A percentile compares a stretch with the other conserved stretches of the same genome.
Evolutionary conservation across 1,140 invertebrate genomes (phyloP).

Genomic region (Drosophila nikananu): DNA sequence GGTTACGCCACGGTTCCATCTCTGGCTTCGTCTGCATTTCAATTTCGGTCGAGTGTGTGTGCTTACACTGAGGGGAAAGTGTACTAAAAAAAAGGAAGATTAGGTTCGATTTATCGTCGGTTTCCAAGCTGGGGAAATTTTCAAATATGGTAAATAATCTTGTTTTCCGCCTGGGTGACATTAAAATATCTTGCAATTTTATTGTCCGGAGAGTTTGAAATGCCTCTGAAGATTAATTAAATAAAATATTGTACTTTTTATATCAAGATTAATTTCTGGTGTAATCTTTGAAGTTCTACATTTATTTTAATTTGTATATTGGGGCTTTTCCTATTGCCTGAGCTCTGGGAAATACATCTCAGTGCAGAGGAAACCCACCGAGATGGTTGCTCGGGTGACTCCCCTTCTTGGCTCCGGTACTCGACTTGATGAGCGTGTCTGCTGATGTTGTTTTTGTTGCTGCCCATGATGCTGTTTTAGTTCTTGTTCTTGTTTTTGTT

Average conservation of each 20-base stretch:
- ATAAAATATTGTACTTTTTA: background rate
- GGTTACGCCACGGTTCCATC: slow-evolving; percentile 45
- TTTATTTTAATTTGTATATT: no score
- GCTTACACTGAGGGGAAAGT: slow-evolving; percentile 16
- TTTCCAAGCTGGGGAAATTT: background rate
- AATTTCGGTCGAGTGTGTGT: slow-evolving; percentile 66
- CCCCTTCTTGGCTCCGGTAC: slow-evolving; percentile 49
- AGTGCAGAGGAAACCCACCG: slow-evolving; percentile 24
- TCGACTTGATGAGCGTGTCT: slow-evolving; percentile 65
- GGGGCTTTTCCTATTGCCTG: background rate
- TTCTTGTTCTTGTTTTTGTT: slow-evolving; percentile 34
- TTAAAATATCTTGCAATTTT: no score
- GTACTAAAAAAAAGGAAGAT: no score
- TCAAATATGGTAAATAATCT: no score
- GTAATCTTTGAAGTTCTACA: no score
- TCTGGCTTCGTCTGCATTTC: slow-evolving; percentile 60
- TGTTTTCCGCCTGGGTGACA: no score
- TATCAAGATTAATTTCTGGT: background rate
- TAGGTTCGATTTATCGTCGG: background rate
- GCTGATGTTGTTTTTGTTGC: slow-evolving; percentile 44
- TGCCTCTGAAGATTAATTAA: background rate
- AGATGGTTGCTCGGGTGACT: slow-evolving; percentile 31
- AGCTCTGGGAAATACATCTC: background rate
- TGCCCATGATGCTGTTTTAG: slow-evolving; percentile 17
- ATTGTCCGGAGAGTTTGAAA: background rate